Evolutionary conservation across 2,113 vertebrate genomes (phyloP).

Genomic region (Apeltes quadracus): DNA sequence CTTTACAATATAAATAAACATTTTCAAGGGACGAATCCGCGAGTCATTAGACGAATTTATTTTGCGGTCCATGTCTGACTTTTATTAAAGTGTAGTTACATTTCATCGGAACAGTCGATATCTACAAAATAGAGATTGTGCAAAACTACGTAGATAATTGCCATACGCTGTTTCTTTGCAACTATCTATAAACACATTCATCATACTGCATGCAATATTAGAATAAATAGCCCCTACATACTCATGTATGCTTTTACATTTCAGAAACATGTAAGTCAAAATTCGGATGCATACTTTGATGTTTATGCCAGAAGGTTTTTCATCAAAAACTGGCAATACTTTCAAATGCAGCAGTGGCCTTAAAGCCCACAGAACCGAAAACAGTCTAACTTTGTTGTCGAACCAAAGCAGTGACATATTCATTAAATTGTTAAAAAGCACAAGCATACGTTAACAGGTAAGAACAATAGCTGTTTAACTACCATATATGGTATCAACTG

Average conservation of each 20-base stretch:
- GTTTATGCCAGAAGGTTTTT: conserved; percentile 12
- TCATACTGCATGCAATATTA: conserved; percentile 77
- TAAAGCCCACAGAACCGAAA: conserved; percentile 55
- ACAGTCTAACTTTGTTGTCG: conserved; percentile 61
- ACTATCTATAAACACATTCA: conserved; percentile 71
- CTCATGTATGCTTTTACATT: conserved; percentile 49
- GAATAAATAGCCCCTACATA: conserved; percentile 68
- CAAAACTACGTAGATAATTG: conserved; percentile 73
- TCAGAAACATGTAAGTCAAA: conserved; percentile 45
- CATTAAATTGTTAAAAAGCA: conserved; percentile 62
- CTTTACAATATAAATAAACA: conserved; percentile 12
- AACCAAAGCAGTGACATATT: conserved; percentile 48
- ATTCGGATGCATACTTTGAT: conserved; percentile 35
- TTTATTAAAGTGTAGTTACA: conserved; percentile 78
- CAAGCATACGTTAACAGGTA: conserved; percentile 65
- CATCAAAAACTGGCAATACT: conserved; percentile 17
- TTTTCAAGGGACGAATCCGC: conserved; percentile 42
- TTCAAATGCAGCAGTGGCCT: conserved; percentile 46
- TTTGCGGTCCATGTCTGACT: conserved; percentile 56
- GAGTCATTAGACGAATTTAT: conserved; percentile 33
- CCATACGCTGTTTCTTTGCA: conserved; percentile 63
- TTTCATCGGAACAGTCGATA: conserved; percentile 68
- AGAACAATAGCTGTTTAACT: conserved; percentile 63
- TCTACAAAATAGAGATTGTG: conserved; percentile 77
- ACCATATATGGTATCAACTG: conserved; percentile 68